Evolutionary conservation across 2,797 vertebrate species (phyloP).

Genomic region (Rhadinocentrus ornatus): DNA sequence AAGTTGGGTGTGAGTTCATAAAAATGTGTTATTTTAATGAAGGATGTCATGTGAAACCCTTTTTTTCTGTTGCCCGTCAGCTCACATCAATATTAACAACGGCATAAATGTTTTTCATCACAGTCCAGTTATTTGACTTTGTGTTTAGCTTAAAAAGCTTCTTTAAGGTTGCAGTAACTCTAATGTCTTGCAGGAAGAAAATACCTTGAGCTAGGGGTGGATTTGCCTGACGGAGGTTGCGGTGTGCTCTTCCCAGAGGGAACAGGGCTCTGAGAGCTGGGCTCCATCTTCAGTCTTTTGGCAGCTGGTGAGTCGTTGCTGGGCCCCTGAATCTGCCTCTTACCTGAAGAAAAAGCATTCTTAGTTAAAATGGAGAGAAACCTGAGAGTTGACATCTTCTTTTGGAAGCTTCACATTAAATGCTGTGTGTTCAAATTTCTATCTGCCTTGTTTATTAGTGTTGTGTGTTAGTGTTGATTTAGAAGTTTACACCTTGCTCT

Average conservation of each 20-base stretch:
- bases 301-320: constrained; percentile 83
- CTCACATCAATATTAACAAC: no score
- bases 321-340: constrained; percentile 74
- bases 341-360: constrained; percentile 70
- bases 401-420: not conserved
- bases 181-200: not conserved
- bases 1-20: no score
- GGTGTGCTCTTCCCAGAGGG: constrained; percentile 90
- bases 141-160: not conserved
- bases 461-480: not conserved
- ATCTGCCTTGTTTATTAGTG: not conserved
- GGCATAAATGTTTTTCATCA: not conserved
- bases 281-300: constrained; percentile 89
- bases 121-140: not conserved
- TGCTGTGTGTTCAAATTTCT: not conserved
- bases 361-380: not conserved
- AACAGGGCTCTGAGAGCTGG: constrained; percentile 84
- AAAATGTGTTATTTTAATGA: no score
- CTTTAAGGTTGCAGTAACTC: no score
- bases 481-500: constrained; percentile 83
- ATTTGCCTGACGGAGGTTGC: constrained; percentile 91
- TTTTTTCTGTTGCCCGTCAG: no score
- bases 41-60: no score
- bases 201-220: constrained; percentile 90
- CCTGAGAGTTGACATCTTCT: not conserved